Evolutionary conservation across 2,888 invertebrate species (phyloP).

Genomic region (Acanthosoma haemorrhoidale): DNA sequence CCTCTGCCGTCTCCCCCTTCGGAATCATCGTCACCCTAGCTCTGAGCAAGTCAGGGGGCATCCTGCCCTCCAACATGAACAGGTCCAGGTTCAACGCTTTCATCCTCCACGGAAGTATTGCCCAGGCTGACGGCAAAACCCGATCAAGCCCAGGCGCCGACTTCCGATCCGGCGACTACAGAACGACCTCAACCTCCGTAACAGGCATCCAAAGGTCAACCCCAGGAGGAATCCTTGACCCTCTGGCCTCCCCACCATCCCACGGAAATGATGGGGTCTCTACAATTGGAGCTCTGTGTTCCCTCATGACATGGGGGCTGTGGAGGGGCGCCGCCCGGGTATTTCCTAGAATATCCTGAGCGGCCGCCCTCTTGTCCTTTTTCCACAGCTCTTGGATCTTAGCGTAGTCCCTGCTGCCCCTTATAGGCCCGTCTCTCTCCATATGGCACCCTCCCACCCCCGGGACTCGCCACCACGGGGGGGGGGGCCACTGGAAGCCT

Average conservation of each 20-base stretch:
- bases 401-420: neutral
- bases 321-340: neutral
- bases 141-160: neutral
- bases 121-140: too few species aligned
- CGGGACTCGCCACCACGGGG: too few species aligned
- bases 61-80: slow-evolving; percentile 9
- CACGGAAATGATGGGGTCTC: too few species aligned
- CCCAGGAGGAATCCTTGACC: neutral
- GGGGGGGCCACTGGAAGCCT: too few species aligned
- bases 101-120: neutral
- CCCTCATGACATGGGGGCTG: neutral
- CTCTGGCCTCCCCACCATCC: neutral
- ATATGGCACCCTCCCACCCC: too few species aligned
- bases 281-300: neutral
- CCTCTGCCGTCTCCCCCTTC: too few species aligned
- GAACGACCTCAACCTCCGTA: neutral
- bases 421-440: too few species aligned
- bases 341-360: neutral
- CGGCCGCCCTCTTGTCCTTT: neutral
- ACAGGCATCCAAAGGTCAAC: neutral
- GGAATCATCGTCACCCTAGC: too few species aligned
- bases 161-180: neutral
- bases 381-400: neutral
- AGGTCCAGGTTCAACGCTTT: slow-evolving; percentile 25
- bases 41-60: neutral